Conservation (phyloP, 1,140 invertebrate species). For the Polypedilum pembai region DNA sequence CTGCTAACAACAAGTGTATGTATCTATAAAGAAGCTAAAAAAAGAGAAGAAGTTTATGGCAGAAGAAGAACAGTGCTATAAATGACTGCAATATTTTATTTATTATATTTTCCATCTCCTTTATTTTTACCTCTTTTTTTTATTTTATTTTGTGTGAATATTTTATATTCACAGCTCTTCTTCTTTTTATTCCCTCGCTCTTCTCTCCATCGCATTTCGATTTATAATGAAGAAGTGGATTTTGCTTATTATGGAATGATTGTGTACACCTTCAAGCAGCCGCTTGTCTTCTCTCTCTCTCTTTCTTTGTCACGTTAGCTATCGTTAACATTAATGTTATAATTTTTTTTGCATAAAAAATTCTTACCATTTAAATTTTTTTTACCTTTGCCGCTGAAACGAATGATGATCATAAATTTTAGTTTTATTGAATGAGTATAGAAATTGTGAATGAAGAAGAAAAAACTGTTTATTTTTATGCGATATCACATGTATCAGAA, state of each 20-base stretch:
- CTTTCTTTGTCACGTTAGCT: slow-evolving; percentile 1
- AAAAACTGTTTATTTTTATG: neutral
- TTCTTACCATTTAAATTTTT: neutral
- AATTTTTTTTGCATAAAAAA: neutral
- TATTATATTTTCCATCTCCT: slow-evolving; percentile 14
- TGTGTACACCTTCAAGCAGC: neutral
- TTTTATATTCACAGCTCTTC: slow-evolving; percentile 1
- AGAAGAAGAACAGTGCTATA: slow-evolving; percentile 13
- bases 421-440: too few relatives aligned
- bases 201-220: neutral
- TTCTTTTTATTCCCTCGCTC: neutral
- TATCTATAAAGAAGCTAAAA: neutral
- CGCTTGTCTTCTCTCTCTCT: neutral
- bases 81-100: slow-evolving; percentile 28
- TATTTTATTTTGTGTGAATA: slow-evolving; percentile 15
- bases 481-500: neutral
- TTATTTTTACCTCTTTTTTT: slow-evolving; percentile 24
- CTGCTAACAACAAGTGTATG: neutral
- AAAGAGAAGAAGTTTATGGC: slow-evolving; percentile 15
- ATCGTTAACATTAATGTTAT: neutral
- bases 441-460: neutral
- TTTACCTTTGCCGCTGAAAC: neutral
- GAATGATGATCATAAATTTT: too few relatives aligned
- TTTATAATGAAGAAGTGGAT: slow-evolving; percentile 1
- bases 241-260: neutral